Evolutionary conservation across 2,888 invertebrate genomes (phyloP).

Genomic region (Pseudococcus longispinus): DNA sequence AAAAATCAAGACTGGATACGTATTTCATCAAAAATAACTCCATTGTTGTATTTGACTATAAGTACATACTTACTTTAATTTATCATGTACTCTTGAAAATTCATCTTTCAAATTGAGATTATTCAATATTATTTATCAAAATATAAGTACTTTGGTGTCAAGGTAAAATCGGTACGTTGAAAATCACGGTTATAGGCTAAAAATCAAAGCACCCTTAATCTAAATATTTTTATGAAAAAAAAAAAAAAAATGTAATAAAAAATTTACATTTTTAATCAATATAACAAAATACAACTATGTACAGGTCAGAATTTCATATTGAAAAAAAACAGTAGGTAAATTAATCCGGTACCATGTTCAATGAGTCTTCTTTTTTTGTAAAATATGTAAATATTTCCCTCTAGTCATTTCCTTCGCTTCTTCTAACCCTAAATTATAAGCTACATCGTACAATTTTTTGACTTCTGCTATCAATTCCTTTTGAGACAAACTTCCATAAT

Average conservation of each 20-base stretch:
- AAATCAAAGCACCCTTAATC: no score
- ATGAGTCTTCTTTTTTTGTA: slow-evolving; percentile 49
- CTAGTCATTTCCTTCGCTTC: slow-evolving; percentile 97
- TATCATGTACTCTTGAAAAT: not conserved
- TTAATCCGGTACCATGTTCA: not conserved
- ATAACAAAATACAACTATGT: slow-evolving; percentile 22
- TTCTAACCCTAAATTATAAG: slow-evolving; percentile 91
- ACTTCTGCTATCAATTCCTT: slow-evolving; percentile 90
- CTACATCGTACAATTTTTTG: slow-evolving; percentile 89
- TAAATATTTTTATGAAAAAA: no score
- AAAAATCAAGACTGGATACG: not conserved
- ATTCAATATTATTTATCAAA: not conserved
- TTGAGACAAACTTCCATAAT: slow-evolving; percentile 77
- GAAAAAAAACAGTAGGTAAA: not conserved
- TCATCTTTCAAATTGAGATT: not conserved
- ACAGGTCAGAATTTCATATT: not conserved
- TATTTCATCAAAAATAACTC: not conserved
- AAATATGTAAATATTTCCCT: slow-evolving; percentile 89
- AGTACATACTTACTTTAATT: not conserved
- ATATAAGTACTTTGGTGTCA: not conserved
- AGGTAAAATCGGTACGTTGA: not conserved
- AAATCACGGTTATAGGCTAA: no score
- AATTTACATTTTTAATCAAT: not conserved
- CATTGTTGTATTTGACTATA: not conserved
- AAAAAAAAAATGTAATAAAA: not conserved